phyloP scores from a whole-genome alignment of 2,888 invertebrate genomes.

The Macaria notata region DNA sequence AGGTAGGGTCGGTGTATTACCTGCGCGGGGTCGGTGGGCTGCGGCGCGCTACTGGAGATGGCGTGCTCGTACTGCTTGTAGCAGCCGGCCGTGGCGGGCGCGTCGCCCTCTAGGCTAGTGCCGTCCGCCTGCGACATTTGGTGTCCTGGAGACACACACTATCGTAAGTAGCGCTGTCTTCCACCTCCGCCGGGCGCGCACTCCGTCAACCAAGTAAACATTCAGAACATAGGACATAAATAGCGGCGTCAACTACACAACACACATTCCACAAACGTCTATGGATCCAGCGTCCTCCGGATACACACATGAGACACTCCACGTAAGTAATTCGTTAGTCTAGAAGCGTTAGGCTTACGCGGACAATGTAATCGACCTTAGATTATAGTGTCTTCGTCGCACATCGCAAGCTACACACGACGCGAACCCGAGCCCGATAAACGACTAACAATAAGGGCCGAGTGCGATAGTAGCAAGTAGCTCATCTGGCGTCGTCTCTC shows the following conservation, averaged over 20 bases:
- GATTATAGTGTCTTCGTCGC: slow-evolving; percentile 77
- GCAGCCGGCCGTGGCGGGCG: slow-evolving; percentile 89
- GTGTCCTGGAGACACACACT: slow-evolving; percentile 89
- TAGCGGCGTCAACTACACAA: slow-evolving; percentile 76
- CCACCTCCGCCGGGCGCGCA: slow-evolving; percentile 50
- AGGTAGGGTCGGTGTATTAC: slow-evolving; percentile 54
- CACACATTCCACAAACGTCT: slow-evolving; percentile 79
- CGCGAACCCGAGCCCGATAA: slow-evolving; percentile 73
- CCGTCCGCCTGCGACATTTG: slow-evolving; percentile 95
- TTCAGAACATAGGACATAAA: slow-evolving; percentile 60
- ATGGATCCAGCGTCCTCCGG: slow-evolving; percentile 76
- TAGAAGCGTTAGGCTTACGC: slow-evolving; percentile 82
- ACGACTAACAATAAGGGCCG: slow-evolving; percentile 70
- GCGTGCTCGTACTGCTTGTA: slow-evolving; percentile 90
- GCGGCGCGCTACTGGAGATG: slow-evolving; percentile 66
- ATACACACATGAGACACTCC: slow-evolving; percentile 76
- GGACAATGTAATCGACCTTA: slow-evolving; percentile 79
- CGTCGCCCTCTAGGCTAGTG: slow-evolving; percentile 90
- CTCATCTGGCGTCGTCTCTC: slow-evolving; percentile 85
- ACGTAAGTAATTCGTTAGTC: slow-evolving; percentile 62
- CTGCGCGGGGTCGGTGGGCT: slow-evolving; percentile 65
- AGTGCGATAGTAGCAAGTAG: slow-evolving; percentile 76
- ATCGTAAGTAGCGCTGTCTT: slow-evolving; percentile 72
- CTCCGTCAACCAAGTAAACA: slow-evolving; percentile 52
- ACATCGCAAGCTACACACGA: slow-evolving; percentile 78